Base-by-base conservation (phyloP, 2,888 invertebrate species). In the Parthenolecanium corni region DNA sequence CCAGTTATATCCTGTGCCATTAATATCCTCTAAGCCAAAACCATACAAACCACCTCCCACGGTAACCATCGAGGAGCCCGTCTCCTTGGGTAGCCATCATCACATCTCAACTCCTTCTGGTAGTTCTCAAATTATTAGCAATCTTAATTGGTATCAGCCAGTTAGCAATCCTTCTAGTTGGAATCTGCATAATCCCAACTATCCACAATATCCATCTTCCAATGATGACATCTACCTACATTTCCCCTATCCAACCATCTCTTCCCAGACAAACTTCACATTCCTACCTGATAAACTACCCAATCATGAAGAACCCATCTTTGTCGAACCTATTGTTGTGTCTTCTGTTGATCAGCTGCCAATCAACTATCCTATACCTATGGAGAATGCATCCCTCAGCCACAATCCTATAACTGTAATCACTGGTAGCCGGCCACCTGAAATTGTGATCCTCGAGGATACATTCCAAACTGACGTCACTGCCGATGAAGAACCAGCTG, bases 401-500 rank as follows among this genome's bases (percentile, higher is more conserved):
- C 63, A 63, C 36, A 44, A 63, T 23, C 63, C 63, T 6, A 12
- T 63, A 14, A 63, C 63, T 3, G 63, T 63, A 14, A 16, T 63
- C 25, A 38, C 53, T 16, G 63, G 54, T 23, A 54, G 53, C 14
- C 23, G 42, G 18, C 53, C 63, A 18, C 63, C 63, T 11, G 53
- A 63, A 47, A 63, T 63, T 18, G 54, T 63, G 12, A 14, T 63
- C 1, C 46, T 63, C 6, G 63, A 63, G 21, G 63, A 63, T 21
- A 53, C 42, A n/a, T 44, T 52, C n/a, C 46, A 63, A 36, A 25
- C 62, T 0, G 25, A 24, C 3, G 52, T 42, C 6, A 52, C 44
- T 4, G 31, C 21, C 24, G 63, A 63, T n/a, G 63, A 53, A 53
- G 63, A 53, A 18, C 52, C 62, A n/a, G 36, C 52, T 2, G 38